These are phyloP conservation scores for Erynnis tages DNA, from an alignment of 2,888 invertebrate genomes.

Conservation along the genomic window DNA sequence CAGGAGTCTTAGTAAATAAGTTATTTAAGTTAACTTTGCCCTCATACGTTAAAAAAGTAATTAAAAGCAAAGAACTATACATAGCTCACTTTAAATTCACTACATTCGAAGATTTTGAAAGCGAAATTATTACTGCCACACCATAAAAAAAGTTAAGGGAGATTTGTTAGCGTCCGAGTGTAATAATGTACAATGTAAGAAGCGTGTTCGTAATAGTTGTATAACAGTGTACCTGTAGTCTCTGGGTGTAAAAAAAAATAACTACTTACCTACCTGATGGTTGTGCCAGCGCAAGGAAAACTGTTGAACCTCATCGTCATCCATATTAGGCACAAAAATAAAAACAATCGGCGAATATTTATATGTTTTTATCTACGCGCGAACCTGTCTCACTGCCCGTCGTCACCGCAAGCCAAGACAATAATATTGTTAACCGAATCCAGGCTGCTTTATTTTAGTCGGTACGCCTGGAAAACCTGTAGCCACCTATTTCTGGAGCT, in stretches of 20 bases:
- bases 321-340: constrained; percentile 63
- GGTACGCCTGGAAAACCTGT: constrained; percentile 82
- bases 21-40: no score
- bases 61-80: no score
- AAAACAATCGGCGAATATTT: constrained; percentile 42
- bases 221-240: constrained; percentile 42
- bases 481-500: constrained; percentile 83
- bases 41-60: no score
- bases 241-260: constrained; percentile 55
- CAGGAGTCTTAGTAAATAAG: no score
- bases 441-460: constrained; percentile 82
- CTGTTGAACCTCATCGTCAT: constrained; percentile 86
- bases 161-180: neutral
- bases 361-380: constrained; percentile 15
- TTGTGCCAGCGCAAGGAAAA: constrained; percentile 94
- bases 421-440: constrained; percentile 81
- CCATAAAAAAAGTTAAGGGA: neutral
- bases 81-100: no score
- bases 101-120: neutral
- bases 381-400: constrained; percentile 53
- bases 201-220: constrained; percentile 31
- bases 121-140: neutral
- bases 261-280: constrained; percentile 85
- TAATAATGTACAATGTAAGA: constrained; percentile 14
- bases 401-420: constrained; percentile 58